Evolutionary conservation across 2,888 invertebrate genomes (phyloP), one percentile per base, ranked within the genome.

Genomic region (Ferrisia virgata): DNA sequence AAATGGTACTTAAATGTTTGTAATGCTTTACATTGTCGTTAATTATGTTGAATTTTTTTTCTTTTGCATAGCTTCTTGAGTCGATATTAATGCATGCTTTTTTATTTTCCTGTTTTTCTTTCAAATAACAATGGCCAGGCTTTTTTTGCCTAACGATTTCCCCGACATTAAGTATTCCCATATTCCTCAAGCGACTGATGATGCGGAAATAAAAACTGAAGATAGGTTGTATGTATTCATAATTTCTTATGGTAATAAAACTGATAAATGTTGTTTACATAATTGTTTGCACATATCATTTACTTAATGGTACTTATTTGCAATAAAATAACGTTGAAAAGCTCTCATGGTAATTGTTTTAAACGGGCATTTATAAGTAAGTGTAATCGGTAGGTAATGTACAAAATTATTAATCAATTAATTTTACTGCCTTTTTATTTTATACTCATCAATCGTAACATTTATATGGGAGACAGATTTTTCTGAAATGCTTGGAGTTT

Each of bases 181-280:
- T 18, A 1, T 76, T 18, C 36, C 72, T 28, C 72, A 76, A 76
- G 36, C 36, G n/a, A n/a, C 18, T 15, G 72, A 76, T 36, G 72
- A 76, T 36, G 36, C 36, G 72, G 72, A 76, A 36, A 36, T 36
- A 9, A 18, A 22, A 36, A 36, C 36, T 36, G 72, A 76, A 36
- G 72, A 76, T 76, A 36, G 36, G 72, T 76, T 76, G 72, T 76
- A 76, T 76, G 72, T 76, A 64, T 22, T 58, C 25, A 1, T 36
- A 28, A 64, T 31, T 28, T 31, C 28, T 15, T 28, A 28, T 64
- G 1, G 4, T 58, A 25, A 22, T 53, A 22, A 53, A 4, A 1
- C 2, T 18, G 28, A 31, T 13, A 18, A 64, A 28, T 31, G 64
- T 28, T 64, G 0, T 64, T 64, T 25, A 25, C 11, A 64, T 36